These are phyloP conservation scores for Rhinatrema bivittatum DNA, from an alignment of 2,797 vertebrate species.

Conservation along the genomic window DNA sequence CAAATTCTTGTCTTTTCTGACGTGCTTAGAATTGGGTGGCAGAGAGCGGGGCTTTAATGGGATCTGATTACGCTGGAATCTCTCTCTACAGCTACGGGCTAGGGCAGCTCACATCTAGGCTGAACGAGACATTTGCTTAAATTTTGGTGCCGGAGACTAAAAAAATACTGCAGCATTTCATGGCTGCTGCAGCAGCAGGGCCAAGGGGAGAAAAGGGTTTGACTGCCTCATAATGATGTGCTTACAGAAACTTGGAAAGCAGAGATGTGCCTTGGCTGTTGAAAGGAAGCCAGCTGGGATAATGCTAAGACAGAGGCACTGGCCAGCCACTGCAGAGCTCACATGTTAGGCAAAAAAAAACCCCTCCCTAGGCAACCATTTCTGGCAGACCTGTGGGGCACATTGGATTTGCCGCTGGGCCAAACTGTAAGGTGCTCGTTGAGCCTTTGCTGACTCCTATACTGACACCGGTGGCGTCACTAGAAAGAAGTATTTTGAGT, in stretches of 20 bases:
- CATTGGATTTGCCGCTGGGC: too few relatives aligned
- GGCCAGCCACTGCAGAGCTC: conserved; percentile 11
- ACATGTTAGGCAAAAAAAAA: too few relatives aligned
- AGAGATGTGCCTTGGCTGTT: conserved; percentile 34
- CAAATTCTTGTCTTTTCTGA: neutral
- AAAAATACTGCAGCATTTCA: conserved; percentile 31
- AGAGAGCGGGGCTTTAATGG: conserved; percentile 11
- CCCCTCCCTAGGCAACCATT: too few relatives aligned
- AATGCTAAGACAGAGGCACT: too few relatives aligned
- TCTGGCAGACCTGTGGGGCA: too few relatives aligned
- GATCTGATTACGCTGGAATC: conserved; percentile 16
- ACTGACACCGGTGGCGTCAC: too few relatives aligned
- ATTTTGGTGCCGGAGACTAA: conserved; percentile 12
- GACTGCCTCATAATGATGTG: conserved; percentile 35
- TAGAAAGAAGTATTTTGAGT: too few relatives aligned
- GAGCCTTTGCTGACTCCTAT: too few relatives aligned
- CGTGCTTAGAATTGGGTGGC: neutral
- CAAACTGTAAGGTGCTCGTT: too few relatives aligned
- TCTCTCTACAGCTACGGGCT: neutral
- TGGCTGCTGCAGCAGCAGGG: conserved; percentile 46
- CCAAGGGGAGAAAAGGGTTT: conserved; percentile 27
- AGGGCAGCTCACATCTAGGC: neutral
- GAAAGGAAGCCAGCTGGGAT: conserved; percentile 27
- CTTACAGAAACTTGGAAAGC: conserved; percentile 46
- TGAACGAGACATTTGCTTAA: conserved; percentile 21